Evolutionary conservation across 2,888 invertebrate species (phyloP), one percentile per base, ranked within the genome.

Genomic region (Cheiracanthium punctorium): DNA sequence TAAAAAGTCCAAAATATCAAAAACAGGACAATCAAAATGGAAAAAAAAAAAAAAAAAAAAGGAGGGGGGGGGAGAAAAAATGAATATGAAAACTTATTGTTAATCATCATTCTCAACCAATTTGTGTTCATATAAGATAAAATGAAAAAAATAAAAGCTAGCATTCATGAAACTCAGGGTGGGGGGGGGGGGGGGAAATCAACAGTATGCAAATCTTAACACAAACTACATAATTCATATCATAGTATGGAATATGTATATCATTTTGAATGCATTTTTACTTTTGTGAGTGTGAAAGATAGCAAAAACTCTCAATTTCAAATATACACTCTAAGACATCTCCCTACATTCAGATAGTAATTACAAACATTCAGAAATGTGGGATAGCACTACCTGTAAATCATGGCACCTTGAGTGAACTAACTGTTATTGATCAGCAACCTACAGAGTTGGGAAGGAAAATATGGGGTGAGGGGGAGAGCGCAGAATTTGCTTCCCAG

Each of bases 321-420:
- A 48, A 48, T 58, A 7, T 43, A 73, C 76, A 48, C 24, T 85
- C 84, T 84, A 85, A 37, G 33, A 85, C 84, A 79, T 72, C 73
- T 79, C 74, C 69, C 79, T 52, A 73, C 29, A 41, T 29, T 85
- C 74, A 80, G 69, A 79, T 85, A 79, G 30, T 71, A 72, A 75
- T 70, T 82, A 82, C 75, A 82, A 77, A 74, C 84, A 85, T 67
- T 85, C 77, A 79, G 58, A 79, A 86, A 80, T 86, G 85, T 86
- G 85, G 80, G 85, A 80, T 86, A 86, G 85, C 75, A 86, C 85
- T 86, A 86, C 85, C 85, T 65, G 80, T 86, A 75, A 73, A 70
- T 80, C 80, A 80, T 86, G 85, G 85, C 85, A 86, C 80, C 80
- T 80, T 86, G 80, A 86, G 85, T 86, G 80, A 80, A 86, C 85